A percentile compares a stretch with the other conserved stretches of the same genome.
phyloP scores from a whole-genome alignment of 2,113 vertebrate genomes.

The Marmota monax region DNA sequence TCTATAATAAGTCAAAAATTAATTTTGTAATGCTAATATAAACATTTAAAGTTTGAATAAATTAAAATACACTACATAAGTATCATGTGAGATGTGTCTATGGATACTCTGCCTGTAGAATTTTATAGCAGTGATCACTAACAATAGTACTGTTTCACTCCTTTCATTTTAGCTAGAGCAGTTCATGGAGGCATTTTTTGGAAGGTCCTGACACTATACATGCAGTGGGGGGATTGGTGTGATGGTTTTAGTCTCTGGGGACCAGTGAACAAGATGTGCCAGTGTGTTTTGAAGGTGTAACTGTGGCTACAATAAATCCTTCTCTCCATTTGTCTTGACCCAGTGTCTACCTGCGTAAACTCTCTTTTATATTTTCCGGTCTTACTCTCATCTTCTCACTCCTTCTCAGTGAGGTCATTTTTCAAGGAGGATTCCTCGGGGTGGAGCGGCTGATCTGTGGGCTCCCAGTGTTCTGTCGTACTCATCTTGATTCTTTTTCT shows the following conservation, averaged over 20 bases:
- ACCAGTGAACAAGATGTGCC: neutral
- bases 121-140: constrained; percentile 19
- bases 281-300: neutral
- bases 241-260: neutral
- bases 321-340: neutral
- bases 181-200: neutral
- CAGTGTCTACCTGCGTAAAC: neutral
- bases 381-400: neutral
- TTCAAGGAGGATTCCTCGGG: neutral
- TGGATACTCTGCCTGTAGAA: neutral
- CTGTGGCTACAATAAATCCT: neutral
- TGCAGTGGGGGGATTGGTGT: neutral
- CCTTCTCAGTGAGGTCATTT: neutral
- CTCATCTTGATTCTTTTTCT: neutral
- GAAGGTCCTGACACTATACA: neutral
- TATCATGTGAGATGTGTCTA: constrained; percentile 20
- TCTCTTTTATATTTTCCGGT: neutral
- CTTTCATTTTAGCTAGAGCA: neutral
- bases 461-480: neutral
- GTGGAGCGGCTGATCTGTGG: neutral
- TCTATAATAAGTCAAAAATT: neutral
- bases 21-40: constrained; percentile 8
- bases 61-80: neutral
- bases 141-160: neutral
- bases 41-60: constrained; percentile 7